These are phyloP conservation scores for Otus sunia DNA, from an alignment of 2,113 vertebrate species.

Conservation along the genomic window DNA sequence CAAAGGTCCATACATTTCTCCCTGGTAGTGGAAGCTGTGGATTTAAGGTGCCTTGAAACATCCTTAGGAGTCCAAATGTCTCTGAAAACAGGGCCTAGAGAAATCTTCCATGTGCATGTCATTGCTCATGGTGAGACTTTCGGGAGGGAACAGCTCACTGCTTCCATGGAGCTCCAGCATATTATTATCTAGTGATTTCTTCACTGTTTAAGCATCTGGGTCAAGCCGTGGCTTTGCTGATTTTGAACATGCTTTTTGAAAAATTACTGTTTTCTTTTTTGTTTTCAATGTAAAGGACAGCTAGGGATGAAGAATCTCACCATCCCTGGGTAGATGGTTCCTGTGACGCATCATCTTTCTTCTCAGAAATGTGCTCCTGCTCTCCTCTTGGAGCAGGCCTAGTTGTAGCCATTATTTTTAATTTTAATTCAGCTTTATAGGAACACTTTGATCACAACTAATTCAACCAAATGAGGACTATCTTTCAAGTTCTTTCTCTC, in stretches of 20 bases:
- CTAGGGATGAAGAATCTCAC: neutral
- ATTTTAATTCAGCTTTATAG: neutral
- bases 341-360: neutral
- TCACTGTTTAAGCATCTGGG: neutral
- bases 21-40: neutral
- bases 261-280: neutral
- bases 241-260: neutral
- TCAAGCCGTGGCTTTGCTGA: neutral
- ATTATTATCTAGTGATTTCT: neutral
- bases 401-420: neutral
- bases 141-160: neutral
- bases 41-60: neutral
- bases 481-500: neutral
- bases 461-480: neutral
- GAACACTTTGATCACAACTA: neutral
- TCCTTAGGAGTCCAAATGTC: neutral
- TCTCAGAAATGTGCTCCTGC: neutral
- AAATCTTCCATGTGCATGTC: fast-evolving
- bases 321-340: neutral
- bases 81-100: neutral
- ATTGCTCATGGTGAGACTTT: neutral
- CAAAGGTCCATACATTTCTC: fast-evolving
- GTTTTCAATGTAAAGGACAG: neutral
- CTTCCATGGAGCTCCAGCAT: neutral
- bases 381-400: neutral